Evolutionary conservation across 35 echinoderm and acorn worm species (phyloP), one percentile per base, ranked within the genome.

Genomic region (Amphiura filiformis): DNA sequence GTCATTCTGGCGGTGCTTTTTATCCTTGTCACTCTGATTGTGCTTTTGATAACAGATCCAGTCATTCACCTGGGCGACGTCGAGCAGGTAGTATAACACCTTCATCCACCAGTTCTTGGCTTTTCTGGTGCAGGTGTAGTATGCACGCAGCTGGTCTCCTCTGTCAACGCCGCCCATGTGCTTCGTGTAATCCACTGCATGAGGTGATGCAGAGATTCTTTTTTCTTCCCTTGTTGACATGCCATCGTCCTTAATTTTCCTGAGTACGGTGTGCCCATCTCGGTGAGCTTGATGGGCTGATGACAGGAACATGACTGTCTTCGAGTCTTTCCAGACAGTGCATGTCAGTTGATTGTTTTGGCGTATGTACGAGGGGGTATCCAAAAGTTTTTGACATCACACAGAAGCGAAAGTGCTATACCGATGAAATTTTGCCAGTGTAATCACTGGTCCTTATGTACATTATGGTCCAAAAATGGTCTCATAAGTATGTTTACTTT

Each of bases 111-210:
- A 89, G 14, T 34, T 82, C 38, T 89, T 41, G 18, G 41, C n/a
- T 39, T 89, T 82, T 56, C 80, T 82, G 34, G 79, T 39, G 37
- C 56, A 75, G 79, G 79, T 83, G 79, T 87, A 87, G 84, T 87
- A 87, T 0, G 41, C 26, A 2, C 47, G 40, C 2, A 92, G 49
- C 57, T 92, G 90, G 75, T 92, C 90, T 17, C 75, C 84, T 17
- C 81, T n/a, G 39, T 92, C 90, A 5, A 92, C 90, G 0, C 90
- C 90, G 1, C 84, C 78, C 79, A 87, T 87, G 79, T 92, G 65
- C 31, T 78, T 76, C 35, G 56, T 90, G 89, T 90, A 90, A 35
- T 85, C 81, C 0, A 34, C 33, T 1, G 75, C 75, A 35, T 84
- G 82, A 20, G 26, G 81, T 9, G 89, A 81, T 31, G 34, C 56